These are phyloP conservation scores for Scaptodrosophila lebanonensis DNA, from an alignment of 1,140 invertebrate species.

Conservation along the genomic window DNA sequence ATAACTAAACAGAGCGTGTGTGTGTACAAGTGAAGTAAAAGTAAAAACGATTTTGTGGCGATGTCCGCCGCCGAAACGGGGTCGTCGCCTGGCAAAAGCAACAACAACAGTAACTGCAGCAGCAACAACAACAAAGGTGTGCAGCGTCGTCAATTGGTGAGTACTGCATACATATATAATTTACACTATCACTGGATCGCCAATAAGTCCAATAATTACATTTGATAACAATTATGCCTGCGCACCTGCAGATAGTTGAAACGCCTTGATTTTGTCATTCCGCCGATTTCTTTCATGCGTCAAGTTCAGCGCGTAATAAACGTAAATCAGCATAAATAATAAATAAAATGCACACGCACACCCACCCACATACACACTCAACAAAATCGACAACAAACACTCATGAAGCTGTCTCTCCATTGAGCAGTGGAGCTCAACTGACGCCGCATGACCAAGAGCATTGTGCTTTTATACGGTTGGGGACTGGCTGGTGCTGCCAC, in stretches of 20 bases:
- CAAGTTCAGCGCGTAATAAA: conserved; percentile 39
- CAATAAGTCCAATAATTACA: neutral
- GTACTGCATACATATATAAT: conserved; percentile 30
- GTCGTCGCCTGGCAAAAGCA: conserved; percentile 76
- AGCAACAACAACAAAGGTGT: conserved; percentile 57
- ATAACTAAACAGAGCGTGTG: conserved; percentile 4
- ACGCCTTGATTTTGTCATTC: too few species aligned
- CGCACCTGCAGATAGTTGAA: too few species aligned
- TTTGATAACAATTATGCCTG: conserved; percentile 21
- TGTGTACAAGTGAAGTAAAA: conserved; percentile 37
- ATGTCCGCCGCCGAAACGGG: conserved; percentile 76
- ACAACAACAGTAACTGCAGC: conserved; percentile 43
- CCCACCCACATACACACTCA: conserved; percentile 14
- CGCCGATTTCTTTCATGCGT: too few species aligned
- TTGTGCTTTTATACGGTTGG: conserved; percentile 64
- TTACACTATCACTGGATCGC: neutral
- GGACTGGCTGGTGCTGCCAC: conserved; percentile 41
- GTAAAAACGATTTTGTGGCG: conserved; percentile 47
- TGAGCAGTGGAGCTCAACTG: conserved; percentile 67
- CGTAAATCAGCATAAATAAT: conserved; percentile 64
- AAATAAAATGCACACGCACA: conserved; percentile 64
- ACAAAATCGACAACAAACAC: conserved; percentile 5
- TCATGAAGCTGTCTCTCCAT: conserved; percentile 38
- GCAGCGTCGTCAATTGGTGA: conserved; percentile 75
- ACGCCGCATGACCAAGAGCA: conserved; percentile 67